Percentiles rank a stretch among this genome's conserved stretches.
phyloP scores from a whole-genome alignment of 2,797 vertebrate genomes.

The Phrynocephalus forsythii region DNA sequence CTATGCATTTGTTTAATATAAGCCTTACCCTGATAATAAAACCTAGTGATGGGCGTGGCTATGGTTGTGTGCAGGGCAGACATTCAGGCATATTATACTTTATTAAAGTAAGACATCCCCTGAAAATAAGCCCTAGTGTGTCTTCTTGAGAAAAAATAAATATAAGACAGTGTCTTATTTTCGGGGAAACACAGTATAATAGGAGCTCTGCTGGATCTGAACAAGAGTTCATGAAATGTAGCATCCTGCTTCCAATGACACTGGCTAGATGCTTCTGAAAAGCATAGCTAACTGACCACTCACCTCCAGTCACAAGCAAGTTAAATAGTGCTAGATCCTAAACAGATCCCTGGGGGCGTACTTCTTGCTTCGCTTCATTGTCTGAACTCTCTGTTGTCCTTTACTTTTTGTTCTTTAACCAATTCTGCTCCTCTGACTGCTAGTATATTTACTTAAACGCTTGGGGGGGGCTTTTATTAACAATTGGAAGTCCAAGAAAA shows the following conservation, averaged over 20 bases:
- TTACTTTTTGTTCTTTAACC: slow-evolving; percentile 8
- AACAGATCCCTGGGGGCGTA: background rate
- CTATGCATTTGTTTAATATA: too few relatives aligned
- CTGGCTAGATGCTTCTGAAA: slow-evolving; percentile 13
- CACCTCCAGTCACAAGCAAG: background rate
- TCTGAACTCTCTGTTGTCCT: background rate
- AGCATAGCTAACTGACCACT: background rate
- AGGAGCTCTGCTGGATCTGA: background rate
- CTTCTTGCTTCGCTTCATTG: slow-evolving; percentile 3
- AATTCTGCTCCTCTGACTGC: slow-evolving; percentile 7
- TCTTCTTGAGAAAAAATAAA: too few relatives aligned
- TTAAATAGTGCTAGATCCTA: background rate
- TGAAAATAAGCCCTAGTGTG: too few relatives aligned
- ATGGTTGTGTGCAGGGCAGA: too few relatives aligned
- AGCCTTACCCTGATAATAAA: too few relatives aligned
- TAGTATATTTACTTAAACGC: background rate
- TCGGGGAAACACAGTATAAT: background rate
- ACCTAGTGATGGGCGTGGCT: too few relatives aligned
- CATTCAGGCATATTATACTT: too few relatives aligned
- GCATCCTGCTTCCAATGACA: slow-evolving; percentile 17
- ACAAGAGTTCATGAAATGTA: background rate
- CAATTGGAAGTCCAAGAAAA: background rate
- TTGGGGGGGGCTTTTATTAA: background rate
- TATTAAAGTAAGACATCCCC: too few relatives aligned
- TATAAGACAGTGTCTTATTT: too few relatives aligned